Conservation (phyloP, 2,888 invertebrate species). For the Molorchus minor region DNA sequence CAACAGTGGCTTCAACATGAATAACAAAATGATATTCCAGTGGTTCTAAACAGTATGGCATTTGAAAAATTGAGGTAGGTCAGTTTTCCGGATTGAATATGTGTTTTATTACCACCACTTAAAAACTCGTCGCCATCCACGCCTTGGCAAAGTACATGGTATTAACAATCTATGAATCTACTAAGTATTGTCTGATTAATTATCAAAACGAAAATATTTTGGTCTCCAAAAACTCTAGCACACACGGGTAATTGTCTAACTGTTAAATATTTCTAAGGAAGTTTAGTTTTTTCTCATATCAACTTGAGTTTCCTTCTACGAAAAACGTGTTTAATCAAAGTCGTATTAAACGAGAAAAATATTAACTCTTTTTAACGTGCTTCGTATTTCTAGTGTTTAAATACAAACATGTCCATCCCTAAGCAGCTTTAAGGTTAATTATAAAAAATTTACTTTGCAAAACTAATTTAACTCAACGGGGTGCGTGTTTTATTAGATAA, state of each 20-base stretch:
- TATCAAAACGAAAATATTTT: neutral
- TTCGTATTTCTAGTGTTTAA: neutral
- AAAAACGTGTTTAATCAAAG: neutral
- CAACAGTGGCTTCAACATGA: no score
- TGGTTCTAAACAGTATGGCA: no score
- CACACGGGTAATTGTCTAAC: no score
- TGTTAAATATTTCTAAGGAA: neutral
- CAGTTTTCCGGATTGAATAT: no score
- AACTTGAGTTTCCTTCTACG: neutral
- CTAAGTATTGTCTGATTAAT: no score
- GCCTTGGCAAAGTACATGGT: no score
- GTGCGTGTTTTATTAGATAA: neutral
- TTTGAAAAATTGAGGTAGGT: no score
- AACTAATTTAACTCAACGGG: slow-evolving; percentile 1
- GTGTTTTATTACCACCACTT: no score
- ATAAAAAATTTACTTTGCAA: neutral
- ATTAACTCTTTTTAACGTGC: neutral
- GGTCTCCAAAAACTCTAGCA: neutral
- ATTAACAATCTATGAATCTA: no score
- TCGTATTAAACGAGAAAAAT: neutral
- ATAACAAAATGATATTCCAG: no score
- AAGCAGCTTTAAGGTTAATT: neutral
- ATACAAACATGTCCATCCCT: neutral
- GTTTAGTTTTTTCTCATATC: neutral
- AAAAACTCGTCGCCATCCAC: no score